Percentiles rank a stretch among this genome's conserved stretches.
Conservation (phyloP, 2,888 invertebrate species). For the Agapostemon virescens region DNA sequence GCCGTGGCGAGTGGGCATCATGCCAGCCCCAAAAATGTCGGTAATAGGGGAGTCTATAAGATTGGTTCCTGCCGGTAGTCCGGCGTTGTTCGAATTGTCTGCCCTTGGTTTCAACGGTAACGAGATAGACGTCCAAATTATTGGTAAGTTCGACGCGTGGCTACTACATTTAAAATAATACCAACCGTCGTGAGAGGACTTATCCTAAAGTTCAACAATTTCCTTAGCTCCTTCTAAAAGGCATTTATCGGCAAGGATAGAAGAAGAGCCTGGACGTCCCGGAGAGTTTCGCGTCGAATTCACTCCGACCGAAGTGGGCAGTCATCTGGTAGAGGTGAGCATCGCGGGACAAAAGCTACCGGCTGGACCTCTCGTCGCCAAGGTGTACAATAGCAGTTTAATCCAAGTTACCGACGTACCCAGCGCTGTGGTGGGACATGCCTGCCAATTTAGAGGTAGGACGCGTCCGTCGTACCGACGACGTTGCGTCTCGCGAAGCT, state of each 20-base stretch:
- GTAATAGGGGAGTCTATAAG: slow-evolving; percentile 93
- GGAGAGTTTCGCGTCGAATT: slow-evolving; percentile 95
- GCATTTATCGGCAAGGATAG: slow-evolving; percentile 90
- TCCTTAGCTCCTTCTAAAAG: slow-evolving; percentile 89
- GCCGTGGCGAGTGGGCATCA: slow-evolving; percentile 96
- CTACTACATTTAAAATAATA: neutral
- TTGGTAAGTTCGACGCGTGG: slow-evolving; percentile 79
- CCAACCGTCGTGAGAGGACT: neutral
- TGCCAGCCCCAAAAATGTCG: slow-evolving; percentile 89
- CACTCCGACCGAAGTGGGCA: slow-evolving; percentile 95
- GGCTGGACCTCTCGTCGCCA: slow-evolving; percentile 94
- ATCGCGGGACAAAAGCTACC: slow-evolving; percentile 94
- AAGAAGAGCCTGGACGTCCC: slow-evolving; percentile 89
- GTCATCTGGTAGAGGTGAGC: slow-evolving; percentile 94
- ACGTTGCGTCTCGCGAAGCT: neutral
- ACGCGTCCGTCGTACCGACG: neutral
- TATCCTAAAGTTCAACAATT: neutral
- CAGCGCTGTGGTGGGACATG: slow-evolving; percentile 96
- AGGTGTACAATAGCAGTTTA: slow-evolving; percentile 96
- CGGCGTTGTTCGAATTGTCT: slow-evolving; percentile 94
- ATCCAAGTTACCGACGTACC: slow-evolving; percentile 97
- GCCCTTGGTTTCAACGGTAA: slow-evolving; percentile 84
- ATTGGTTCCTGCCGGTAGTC: slow-evolving; percentile 93
- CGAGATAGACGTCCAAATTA: slow-evolving; percentile 82
- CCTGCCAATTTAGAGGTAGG: slow-evolving; percentile 96